Conservation (phyloP, 92 coral and sea anemone species). For the Parazoanthus atlanticus region DNA sequence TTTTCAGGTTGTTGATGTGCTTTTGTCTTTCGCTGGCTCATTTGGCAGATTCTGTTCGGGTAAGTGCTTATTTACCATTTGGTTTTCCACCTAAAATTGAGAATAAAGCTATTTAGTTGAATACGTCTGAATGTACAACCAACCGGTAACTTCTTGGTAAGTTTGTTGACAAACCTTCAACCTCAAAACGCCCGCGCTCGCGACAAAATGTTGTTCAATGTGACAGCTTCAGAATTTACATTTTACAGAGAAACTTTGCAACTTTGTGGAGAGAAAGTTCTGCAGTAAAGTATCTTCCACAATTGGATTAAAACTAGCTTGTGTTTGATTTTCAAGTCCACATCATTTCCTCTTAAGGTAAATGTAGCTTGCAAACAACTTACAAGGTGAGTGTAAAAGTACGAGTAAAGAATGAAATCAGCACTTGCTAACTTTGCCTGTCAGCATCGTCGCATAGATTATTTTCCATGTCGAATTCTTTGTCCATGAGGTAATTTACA, state of each 20-base stretch:
- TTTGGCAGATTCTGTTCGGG: constrained; percentile 18
- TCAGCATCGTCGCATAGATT: not conserved
- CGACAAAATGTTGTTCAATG: not conserved
- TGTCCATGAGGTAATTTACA: constrained; percentile 35
- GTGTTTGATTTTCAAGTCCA: not conserved
- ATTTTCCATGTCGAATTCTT: constrained; percentile 31
- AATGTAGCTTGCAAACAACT: not conserved
- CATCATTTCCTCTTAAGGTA: not conserved
- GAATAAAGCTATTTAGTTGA: not conserved
- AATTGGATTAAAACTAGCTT: not conserved
- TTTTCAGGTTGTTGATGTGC: constrained; percentile 22
- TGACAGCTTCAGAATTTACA: not conserved
- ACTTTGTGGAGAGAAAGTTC: not conserved
- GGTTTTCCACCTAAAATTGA: not conserved
- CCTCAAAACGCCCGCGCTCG: not conserved
- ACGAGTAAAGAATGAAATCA: not conserved
- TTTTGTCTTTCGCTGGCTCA: constrained; percentile 14
- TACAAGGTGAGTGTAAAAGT: too few relatives aligned
- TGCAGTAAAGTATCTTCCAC: not conserved
- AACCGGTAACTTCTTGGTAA: not conserved
- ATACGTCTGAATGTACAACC: not conserved
- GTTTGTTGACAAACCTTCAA: not conserved
- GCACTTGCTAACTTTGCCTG: not conserved
- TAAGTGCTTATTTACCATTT: not conserved
- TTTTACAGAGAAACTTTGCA: not conserved